Evolutionary conservation across 2,113 vertebrate genomes (phyloP).

Genomic region (Campylorhamphus procurvoides): DNA sequence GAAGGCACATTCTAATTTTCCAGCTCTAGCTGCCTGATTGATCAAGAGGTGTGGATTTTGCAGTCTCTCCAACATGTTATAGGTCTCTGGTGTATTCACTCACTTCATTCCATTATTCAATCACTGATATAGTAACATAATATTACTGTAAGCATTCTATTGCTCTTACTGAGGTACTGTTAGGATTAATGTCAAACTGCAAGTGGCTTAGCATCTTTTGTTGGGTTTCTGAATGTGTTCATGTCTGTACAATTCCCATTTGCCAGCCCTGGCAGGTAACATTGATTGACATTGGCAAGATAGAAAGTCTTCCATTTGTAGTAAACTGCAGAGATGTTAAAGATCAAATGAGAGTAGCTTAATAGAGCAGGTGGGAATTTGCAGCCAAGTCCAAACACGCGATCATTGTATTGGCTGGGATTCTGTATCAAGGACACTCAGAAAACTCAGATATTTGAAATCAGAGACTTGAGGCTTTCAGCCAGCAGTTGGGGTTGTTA

Average conservation of each 20-base stretch:
- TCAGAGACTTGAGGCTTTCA: not conserved
- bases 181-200: not conserved
- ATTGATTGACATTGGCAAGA: not conserved
- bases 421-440: rapidly evolving
- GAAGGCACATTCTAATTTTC: not conserved
- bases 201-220: not conserved
- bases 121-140: not conserved
- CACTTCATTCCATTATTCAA: not conserved
- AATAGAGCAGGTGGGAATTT: not conserved
- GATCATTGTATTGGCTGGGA: not conserved
- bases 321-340: not conserved
- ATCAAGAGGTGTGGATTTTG: not conserved
- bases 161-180: not conserved
- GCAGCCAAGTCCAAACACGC: not conserved
- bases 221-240: not conserved
- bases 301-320: not conserved
- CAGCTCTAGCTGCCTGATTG: not conserved
- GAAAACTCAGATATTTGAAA: not conserved
- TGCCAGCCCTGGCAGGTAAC: not conserved
- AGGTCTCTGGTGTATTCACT: not conserved
- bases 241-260: not conserved
- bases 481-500: not conserved
- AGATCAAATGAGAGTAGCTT: not conserved
- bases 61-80: not conserved
- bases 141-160: not conserved